Conservation (phyloP, 2,888 invertebrate genomes). For the Pollenia griseotomentosa region DNA sequence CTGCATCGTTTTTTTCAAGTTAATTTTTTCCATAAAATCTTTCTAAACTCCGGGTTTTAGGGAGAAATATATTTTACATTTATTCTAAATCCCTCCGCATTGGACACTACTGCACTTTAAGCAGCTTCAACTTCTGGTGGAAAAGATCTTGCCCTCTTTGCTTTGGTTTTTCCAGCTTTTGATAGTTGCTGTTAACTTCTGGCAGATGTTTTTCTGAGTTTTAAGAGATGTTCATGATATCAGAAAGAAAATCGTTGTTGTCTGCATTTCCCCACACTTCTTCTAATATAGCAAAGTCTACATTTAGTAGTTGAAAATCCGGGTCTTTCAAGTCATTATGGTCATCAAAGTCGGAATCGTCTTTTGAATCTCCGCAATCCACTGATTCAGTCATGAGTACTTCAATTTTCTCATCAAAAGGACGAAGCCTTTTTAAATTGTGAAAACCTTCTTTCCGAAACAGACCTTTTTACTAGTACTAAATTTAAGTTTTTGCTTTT, state of each 20-base stretch:
- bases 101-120: slow-evolving; percentile 7
- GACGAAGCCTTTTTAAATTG: no score
- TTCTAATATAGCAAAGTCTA: slow-evolving; percentile 3
- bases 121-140: slow-evolving; percentile 19
- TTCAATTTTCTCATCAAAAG: slow-evolving; percentile 3
- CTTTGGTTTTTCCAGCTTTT: no score
- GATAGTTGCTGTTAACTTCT: no score
- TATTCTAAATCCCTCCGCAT: slow-evolving; percentile 20
- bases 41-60: slow-evolving; percentile 8
- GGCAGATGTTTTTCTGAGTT: slow-evolving; percentile 1
- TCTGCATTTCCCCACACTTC: not conserved
- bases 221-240: not conserved
- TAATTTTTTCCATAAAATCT: slow-evolving; percentile 20
- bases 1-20: slow-evolving; percentile 21
- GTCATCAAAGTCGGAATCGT: not conserved
- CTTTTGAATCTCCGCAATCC: not conserved
- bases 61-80: slow-evolving; percentile 27
- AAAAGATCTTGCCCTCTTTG: no score
- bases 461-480: no score
- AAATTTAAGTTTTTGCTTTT: no score
- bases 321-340: not conserved
- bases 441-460: no score
- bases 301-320: not conserved
- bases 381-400: no score
- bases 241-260: not conserved